Conservation (phyloP, 2,888 invertebrate genomes). For the Pheosia gnoma region DNA sequence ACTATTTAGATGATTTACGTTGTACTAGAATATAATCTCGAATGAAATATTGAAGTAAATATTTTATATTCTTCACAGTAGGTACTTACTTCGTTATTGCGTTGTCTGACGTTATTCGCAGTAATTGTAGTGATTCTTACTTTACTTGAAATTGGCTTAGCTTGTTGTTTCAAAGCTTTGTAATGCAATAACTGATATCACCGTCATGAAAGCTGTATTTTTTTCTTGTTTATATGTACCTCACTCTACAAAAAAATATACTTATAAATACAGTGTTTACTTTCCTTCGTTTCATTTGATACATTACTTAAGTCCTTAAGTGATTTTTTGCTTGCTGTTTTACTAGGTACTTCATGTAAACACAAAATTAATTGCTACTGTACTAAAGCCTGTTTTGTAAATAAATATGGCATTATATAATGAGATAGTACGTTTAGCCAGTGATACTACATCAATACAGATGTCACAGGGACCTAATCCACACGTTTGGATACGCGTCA, state of each 20-base stretch:
- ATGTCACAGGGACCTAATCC: slow-evolving; percentile 28
- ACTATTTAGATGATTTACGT: slow-evolving; percentile 40
- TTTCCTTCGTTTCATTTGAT: too few species aligned
- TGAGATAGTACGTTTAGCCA: not conserved
- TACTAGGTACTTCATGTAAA: too few species aligned
- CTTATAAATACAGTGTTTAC: too few species aligned
- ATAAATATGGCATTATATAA: not conserved
- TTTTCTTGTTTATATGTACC: not conserved
- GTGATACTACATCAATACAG: slow-evolving; percentile 19
- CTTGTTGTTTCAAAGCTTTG: not conserved
- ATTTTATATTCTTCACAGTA: not conserved
- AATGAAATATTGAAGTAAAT: not conserved
- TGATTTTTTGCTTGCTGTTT: too few species aligned
- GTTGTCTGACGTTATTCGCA: not conserved
- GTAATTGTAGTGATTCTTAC: slow-evolving; percentile 2
- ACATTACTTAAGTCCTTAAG: too few species aligned
- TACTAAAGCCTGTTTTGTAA: not conserved
- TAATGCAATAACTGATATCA: not conserved
- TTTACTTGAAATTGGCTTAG: not conserved
- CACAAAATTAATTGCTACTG: too few species aligned
- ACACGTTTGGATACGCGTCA: slow-evolving; percentile 14
- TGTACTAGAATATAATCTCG: not conserved
- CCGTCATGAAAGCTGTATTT: not conserved
- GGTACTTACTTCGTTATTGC: too few species aligned
- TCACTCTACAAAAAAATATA: not conserved